Base-by-base conservation (phyloP, 2,888 invertebrate species). In the Pilophorus perplexus region DNA sequence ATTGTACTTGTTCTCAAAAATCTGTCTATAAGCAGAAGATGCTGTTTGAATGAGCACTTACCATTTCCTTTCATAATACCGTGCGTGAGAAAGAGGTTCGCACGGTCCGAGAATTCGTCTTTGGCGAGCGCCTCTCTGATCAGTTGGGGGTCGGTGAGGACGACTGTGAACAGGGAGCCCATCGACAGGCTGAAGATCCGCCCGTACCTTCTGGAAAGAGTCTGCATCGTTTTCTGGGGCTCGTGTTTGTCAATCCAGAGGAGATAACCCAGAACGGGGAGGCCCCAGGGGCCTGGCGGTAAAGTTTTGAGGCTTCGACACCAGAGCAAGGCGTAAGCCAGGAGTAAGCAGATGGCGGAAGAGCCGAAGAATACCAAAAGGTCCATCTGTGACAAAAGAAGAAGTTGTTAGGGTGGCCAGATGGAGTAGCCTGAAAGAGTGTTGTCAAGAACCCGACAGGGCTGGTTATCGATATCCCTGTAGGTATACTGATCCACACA, bases 31-130 rank as follows among this genome's bases (percentile, higher is more conserved):
- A n/a, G n/a, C n/a, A n/a, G n/a, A n/a, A n/a, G n/a, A n/a, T n/a
- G n/a, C n/a, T n/a, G n/a, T n/a, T n/a, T n/a, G n/a, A n/a, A n/a
- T n/a, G n/a, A n/a, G n/a, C n/a, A n/a, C n/a, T 84, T 77, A 92
- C 93, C 93, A 75, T 88, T 86, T 72, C 93, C 92, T 68, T 87
- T 81, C 88, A 93, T 90, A 68, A 93, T 88, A 28, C 91, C 92
- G 74, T 91, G 90, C 0, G 92, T 91, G 50, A 93, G 77, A 75
- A 85, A 90, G 1, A 93, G 81, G 1, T 92, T 91, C 0, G 93
- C 91, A 69, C 90, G 80, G 12, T 89, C 91, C 2, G 87, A 80
- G 71, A 89, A 85, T 2, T 78, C 82, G 38, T 89, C 88, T 75
- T 85, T 86, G 0, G 85, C 81, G 64, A 93, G 84, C 2, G 87